phyloP scores from a whole-genome alignment of 2,113 vertebrate species.

The Alouatta palliata region DNA sequence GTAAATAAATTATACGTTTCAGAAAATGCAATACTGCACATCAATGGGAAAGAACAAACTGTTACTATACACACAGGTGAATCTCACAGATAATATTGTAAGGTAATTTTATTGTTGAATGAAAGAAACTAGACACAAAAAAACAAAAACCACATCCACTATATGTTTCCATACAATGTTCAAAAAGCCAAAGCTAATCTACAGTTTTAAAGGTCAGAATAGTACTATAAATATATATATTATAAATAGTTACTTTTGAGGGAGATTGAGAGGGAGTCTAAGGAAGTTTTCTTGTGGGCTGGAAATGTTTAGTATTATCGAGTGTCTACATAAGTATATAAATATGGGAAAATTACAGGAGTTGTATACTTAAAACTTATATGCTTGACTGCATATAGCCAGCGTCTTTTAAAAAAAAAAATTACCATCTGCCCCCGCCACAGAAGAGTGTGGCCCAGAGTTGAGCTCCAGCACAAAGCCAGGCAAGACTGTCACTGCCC shows the following conservation, averaged over 20 bases:
- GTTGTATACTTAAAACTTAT: background rate
- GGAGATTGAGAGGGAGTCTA: background rate
- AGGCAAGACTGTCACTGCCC: rapidly evolving
- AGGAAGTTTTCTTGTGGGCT: background rate
- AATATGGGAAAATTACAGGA: background rate
- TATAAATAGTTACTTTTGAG: background rate
- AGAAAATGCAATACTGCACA: background rate
- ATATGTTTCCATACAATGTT: background rate
- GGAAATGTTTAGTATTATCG: background rate
- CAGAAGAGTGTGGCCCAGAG: background rate
- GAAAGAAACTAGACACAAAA: background rate
- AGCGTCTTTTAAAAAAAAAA: background rate
- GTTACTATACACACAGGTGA: background rate
- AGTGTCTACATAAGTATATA: background rate
- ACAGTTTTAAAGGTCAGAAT: background rate
- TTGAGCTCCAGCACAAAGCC: background rate
- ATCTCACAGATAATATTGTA: background rate
- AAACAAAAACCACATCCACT: background rate
- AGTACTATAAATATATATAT: background rate
- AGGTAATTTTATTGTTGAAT: no score
- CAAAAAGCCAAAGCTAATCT: background rate
- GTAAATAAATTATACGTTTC: background rate
- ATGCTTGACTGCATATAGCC: background rate
- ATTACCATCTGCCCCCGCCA: rapidly evolving
- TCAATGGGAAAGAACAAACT: background rate